A percentile compares a stretch with the other conserved stretches of the same genome.
These are phyloP conservation scores for Drosophila teissieri DNA, from an alignment of 1,140 invertebrate genomes.

Conservation along the genomic window DNA sequence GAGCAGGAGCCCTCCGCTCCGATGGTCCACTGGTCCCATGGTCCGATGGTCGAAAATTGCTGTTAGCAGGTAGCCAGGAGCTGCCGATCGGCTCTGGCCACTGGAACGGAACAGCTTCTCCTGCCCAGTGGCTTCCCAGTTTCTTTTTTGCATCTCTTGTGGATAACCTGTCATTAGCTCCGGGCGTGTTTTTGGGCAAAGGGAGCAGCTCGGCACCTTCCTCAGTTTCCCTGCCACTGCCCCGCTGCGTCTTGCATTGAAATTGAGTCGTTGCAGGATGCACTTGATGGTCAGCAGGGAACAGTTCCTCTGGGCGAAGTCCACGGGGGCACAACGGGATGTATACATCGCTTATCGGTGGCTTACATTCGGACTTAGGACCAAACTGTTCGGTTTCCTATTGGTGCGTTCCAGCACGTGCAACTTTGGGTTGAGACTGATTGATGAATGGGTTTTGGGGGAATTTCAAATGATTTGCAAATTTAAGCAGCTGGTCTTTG, in stretches of 20 bases:
- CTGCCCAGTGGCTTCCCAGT: neutral
- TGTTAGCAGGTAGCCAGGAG: conserved; percentile 70
- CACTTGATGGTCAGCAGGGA: conserved; percentile 39
- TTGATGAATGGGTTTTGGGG: conserved; percentile 26
- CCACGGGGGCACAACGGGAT: conserved; percentile 26
- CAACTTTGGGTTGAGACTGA: neutral
- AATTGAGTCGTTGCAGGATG: conserved; percentile 74
- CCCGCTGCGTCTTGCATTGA: conserved; percentile 51
- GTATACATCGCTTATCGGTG: neutral
- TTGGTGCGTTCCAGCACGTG: conserved; percentile 9
- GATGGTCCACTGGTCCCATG: too few species aligned
- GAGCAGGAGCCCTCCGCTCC: conserved; percentile 18
- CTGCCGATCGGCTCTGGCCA: conserved; percentile 57
- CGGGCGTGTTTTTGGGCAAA: conserved; percentile 43
- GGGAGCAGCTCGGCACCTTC: conserved; percentile 27
- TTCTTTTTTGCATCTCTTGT: conserved; percentile 64
- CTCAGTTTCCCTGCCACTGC: conserved; percentile 17
- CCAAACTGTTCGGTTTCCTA: conserved; percentile 1
- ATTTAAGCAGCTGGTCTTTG: neutral
- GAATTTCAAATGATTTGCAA: conserved; percentile 1
- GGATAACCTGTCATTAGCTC: conserved; percentile 79
- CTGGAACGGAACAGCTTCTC: conserved; percentile 18
- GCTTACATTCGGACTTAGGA: conserved; percentile 7
- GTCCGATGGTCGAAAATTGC: conserved; percentile 40
- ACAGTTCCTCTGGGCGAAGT: neutral